Evolutionary conservation across 2,797 vertebrate species (phyloP).

Genomic region (Eulemur mongoz): DNA sequence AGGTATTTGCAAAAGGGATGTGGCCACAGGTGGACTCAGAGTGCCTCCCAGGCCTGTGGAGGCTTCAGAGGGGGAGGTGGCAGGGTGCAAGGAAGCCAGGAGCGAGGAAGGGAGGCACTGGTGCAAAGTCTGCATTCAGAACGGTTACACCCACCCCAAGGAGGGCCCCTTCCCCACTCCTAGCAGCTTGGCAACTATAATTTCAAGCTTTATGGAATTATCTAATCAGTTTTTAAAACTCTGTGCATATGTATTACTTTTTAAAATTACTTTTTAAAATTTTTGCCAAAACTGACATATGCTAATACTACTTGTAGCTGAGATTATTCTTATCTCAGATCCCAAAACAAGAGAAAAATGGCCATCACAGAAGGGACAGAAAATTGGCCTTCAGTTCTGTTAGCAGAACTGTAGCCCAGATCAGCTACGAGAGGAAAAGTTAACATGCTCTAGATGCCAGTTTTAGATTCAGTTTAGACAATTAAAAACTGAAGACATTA

Average conservation of each 20-base stretch:
- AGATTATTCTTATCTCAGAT: conserved; percentile 1
- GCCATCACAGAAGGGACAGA: not conserved
- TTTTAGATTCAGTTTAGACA: not conserved
- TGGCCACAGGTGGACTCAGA: accelerated
- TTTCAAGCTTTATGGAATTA: not conserved
- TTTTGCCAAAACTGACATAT: not conserved
- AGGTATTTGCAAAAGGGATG: not conserved
- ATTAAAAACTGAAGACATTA: not conserved
- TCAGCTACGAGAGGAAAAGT: not conserved
- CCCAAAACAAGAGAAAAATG: not conserved
- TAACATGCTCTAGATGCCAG: not conserved
- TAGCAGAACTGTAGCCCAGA: not conserved
- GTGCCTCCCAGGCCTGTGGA: not conserved
- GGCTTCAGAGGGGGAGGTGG: not conserved
- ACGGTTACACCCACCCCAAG: accelerated
- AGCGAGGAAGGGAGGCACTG: not conserved
- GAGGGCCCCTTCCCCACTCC: not conserved
- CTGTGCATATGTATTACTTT: not conserved
- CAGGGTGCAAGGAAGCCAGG: not conserved
- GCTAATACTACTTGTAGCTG: not conserved
- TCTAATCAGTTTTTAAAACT: not conserved
- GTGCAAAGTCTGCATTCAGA: not conserved
- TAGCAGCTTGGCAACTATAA: not conserved
- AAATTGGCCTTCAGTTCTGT: not conserved
- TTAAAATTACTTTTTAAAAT: not conserved